phyloP scores from a whole-genome alignment of 2,797 vertebrate genomes.

The Falco berigora region DNA sequence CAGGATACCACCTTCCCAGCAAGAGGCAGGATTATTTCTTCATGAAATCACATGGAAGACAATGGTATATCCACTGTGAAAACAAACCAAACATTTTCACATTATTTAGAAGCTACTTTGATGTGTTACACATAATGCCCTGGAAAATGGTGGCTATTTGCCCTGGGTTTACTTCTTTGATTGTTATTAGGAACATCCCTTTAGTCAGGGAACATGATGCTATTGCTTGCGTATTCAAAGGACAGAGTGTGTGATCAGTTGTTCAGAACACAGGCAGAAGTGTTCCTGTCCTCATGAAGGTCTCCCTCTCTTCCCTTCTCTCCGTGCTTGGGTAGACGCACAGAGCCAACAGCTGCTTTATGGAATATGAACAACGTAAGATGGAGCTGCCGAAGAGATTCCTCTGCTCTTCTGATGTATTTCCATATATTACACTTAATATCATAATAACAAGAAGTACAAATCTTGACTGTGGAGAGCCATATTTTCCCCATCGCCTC shows the following conservation, averaged over 20 bases:
- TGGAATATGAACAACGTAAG: background rate
- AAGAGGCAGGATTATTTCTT: background rate
- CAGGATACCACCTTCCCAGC: background rate
- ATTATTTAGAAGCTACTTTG: background rate
- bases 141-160: background rate
- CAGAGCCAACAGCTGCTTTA: background rate
- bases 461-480: background rate
- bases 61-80: background rate
- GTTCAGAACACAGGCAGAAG: background rate
- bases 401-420: background rate
- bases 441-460: background rate
- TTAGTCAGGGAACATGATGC: rapidly evolving
- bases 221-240: background rate
- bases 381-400: background rate
- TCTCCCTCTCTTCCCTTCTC: background rate
- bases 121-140: background rate
- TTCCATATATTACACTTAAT: background rate
- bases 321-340: background rate
- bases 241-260: rapidly evolving
- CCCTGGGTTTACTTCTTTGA: background rate
- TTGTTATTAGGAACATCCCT: background rate
- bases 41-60: background rate
- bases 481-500: background rate
- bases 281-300: background rate
- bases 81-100: background rate